Evolutionary conservation across 1,140 invertebrate genomes (phyloP).

Genomic region (Diachasma alloeum): DNA sequence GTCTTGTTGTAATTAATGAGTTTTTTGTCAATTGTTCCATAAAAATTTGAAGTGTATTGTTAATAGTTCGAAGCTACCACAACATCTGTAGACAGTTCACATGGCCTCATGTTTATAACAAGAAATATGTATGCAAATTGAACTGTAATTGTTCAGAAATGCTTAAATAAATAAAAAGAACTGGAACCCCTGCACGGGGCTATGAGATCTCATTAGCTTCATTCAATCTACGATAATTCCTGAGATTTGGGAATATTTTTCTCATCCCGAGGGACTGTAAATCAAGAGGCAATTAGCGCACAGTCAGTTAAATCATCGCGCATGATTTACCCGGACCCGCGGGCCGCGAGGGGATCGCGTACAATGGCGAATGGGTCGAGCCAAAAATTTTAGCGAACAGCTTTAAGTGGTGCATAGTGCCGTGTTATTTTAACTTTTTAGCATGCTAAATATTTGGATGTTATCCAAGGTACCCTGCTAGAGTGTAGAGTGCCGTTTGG

Average conservation of each 20-base stretch:
- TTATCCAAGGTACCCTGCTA: slow-evolving; percentile 25
- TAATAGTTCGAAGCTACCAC: too few species aligned
- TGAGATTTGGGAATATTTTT: not conserved
- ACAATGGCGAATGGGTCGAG: not conserved
- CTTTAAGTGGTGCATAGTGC: slow-evolving; percentile 6
- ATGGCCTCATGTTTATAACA: too few species aligned
- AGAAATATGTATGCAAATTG: too few species aligned
- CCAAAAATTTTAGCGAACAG: slow-evolving; percentile 16
- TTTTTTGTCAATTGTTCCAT: too few species aligned
- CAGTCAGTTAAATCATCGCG: not conserved
- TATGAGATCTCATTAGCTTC: too few species aligned
- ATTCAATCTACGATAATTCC: not conserved
- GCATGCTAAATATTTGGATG: slow-evolving; percentile 25
- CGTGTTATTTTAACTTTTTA: slow-evolving; percentile 39
- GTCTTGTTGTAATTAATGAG: too few species aligned
- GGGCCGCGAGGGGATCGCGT: too few species aligned
- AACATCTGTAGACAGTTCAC: too few species aligned
- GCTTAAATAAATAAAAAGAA: too few species aligned
- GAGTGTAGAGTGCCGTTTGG: slow-evolving; percentile 12
- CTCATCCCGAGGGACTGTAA: not conserved
- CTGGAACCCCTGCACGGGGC: too few species aligned
- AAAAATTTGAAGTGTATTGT: too few species aligned
- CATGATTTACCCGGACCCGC: not conserved
- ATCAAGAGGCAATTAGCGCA: not conserved
- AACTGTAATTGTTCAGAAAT: too few species aligned